Conservation (phyloP, 1,140 invertebrate species). For the Cyclina sinensis region DNA sequence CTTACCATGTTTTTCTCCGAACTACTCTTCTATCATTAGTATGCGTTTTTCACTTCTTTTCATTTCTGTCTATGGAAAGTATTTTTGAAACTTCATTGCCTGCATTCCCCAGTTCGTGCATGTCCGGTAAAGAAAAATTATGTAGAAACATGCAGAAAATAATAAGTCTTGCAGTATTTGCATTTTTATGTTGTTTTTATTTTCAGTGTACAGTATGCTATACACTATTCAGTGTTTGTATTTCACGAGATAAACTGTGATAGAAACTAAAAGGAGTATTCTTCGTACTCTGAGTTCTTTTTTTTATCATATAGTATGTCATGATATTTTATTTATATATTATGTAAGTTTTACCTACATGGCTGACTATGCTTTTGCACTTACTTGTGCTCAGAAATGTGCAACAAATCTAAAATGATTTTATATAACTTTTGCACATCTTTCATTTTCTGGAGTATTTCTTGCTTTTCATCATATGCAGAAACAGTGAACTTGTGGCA, state of each 20-base stretch:
- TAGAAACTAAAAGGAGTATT: background rate
- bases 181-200: background rate
- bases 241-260: background rate
- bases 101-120: background rate
- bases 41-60: background rate
- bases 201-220: background rate
- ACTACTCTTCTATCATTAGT: slow-evolving; percentile 8
- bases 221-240: background rate
- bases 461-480: no score
- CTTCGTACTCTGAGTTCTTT: no score
- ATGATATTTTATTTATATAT: background rate
- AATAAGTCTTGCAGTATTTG: slow-evolving; percentile 20
- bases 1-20: slow-evolving; percentile 14
- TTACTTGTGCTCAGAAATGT: background rate
- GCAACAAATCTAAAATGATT: background rate
- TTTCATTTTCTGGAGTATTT: no score
- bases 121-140: background rate
- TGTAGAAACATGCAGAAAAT: background rate
- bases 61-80: slow-evolving; percentile 37
- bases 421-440: background rate
- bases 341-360: background rate
- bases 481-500: no score
- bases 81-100: background rate
- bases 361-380: background rate
- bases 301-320: background rate